Percentiles rank a stretch among this genome's conserved stretches.
Evolutionary conservation across 2,113 vertebrate genomes (phyloP).

Genomic region (Eretmochelys imbricata): DNA sequence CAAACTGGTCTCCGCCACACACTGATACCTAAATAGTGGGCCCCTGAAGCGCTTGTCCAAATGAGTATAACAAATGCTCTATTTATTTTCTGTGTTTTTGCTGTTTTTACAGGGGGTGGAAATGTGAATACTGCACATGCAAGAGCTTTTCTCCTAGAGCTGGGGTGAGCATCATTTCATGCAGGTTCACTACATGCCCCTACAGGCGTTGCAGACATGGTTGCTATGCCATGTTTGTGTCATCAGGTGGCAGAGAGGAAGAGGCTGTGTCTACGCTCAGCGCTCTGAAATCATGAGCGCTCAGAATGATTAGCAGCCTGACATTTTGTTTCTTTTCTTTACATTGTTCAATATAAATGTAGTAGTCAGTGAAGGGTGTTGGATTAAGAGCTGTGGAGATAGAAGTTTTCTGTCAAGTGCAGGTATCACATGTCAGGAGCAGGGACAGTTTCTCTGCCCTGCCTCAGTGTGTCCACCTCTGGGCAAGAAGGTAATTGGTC

Average conservation of each 20-base stretch:
- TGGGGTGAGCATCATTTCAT: not conserved
- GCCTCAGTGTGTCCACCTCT: rapidly evolving
- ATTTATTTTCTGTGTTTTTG: rapidly evolving
- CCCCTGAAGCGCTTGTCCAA: rapidly evolving
- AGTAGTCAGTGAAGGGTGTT: rapidly evolving
- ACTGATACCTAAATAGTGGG: rapidly evolving
- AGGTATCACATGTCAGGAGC: not conserved
- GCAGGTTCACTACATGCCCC: conserved; percentile 20
- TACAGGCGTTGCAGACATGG: conserved; percentile 73
- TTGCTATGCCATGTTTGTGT: conserved; percentile 72
- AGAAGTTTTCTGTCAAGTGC: not conserved
- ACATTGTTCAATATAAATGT: rapidly evolving
- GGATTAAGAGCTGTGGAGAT: not conserved
- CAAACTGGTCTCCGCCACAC: rapidly evolving
- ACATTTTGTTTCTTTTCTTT: conserved; percentile 2
- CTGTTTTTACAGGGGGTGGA: not conserved
- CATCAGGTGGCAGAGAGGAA: conserved; percentile 73
- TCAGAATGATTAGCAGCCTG: conserved; percentile 49
- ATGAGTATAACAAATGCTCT: rapidly evolving
- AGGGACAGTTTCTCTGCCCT: rapidly evolving
- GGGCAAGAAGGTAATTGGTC: not conserved
- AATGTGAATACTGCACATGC: rapidly evolving
- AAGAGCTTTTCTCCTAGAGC: rapidly evolving
- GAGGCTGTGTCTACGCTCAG: conserved; percentile 29
- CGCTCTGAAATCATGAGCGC: conserved; percentile 47